Evolutionary conservation across 2,797 vertebrate species (phyloP), one percentile per base, ranked within the genome.

Genomic region (Pelobates cultripes): DNA sequence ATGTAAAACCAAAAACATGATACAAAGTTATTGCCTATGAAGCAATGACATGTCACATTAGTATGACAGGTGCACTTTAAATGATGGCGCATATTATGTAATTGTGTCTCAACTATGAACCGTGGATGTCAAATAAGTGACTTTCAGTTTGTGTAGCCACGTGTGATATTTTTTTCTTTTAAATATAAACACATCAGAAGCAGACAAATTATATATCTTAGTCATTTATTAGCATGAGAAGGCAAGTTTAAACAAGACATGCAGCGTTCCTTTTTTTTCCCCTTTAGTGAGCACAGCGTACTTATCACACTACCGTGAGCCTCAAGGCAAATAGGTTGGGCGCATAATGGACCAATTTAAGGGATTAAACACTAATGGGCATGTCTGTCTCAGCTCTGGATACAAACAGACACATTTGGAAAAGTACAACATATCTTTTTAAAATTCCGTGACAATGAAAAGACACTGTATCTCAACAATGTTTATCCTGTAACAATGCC

Each of bases 341-440:
- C 77, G 53, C 61, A 64, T 79, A 75, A 79, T 84, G 67, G 77
- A 64, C 77, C 81, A 75, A 79, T 83, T 83, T 75, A 70, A 40
- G 43, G 81, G 81, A 83, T 83, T 83, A 83, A 43, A 83, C 47
- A 75, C 14, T 75, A 78, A 74, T 73, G 72, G 81, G 81, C 81
- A 82, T 44, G 76, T 74, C 75, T 73, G 64, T 78, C 41, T 78
- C 63, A 9, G 51, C 43, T 69, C 70, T 69, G 55, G 40, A 51
- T 43, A 79, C 14, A 60, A 17, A 72, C 70, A 77, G 53, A 76
- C 70, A 83, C 70, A 61, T 78, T 72, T 71, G 73, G 67, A 73
- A 42, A 74, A 66, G 42, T 55, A n/a, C 15, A 47, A 41, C 17
- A 73, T 43, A 70, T 70, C 45, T 44, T 71, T 42, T 7, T 17